Conservation (phyloP, 1,140 invertebrate genomes). For the Nasonia vitripennis region DNA sequence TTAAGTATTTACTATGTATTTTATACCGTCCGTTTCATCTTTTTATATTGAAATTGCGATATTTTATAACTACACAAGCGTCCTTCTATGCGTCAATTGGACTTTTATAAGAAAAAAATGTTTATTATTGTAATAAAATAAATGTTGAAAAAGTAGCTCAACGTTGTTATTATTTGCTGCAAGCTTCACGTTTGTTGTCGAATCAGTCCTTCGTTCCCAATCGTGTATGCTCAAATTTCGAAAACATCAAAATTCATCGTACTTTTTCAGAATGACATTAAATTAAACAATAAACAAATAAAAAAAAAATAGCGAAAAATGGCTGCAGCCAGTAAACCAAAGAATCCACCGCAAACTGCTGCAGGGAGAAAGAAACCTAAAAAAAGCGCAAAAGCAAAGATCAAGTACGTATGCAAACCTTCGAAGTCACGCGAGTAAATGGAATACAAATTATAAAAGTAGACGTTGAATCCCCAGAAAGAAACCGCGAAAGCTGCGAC, state of each 20-base stretch:
- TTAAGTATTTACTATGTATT: constrained; percentile 10
- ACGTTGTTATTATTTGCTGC: constrained; percentile 17
- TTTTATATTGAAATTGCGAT: constrained; percentile 36
- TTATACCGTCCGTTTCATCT: constrained; percentile 27
- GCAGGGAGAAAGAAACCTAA: constrained; percentile 5
- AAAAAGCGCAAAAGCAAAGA: constrained; percentile 24
- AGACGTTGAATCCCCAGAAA: constrained; percentile 17
- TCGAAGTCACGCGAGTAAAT: too few species aligned
- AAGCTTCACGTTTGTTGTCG: constrained; percentile 26
- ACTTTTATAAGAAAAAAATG: constrained; percentile 42
- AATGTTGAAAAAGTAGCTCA: not conserved
- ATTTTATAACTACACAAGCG: constrained; percentile 10
- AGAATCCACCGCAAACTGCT: not conserved
- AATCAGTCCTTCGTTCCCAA: not conserved
- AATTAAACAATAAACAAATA: not conserved
- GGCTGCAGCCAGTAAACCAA: not conserved
- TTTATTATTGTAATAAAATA: constrained; percentile 16
- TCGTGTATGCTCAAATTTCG: not conserved
- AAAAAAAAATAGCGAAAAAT: constrained; percentile 21
- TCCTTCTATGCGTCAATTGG: constrained; percentile 25
- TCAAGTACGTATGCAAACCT: not conserved
- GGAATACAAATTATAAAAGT: not conserved
- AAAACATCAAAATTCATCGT: not conserved
- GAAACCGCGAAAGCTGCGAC: not conserved
- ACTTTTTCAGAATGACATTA: not conserved